Conservation (phyloP, 37 sponge, comb jelly and placozoan genomes). For the Chondrilla cf. caribensis region DNA sequence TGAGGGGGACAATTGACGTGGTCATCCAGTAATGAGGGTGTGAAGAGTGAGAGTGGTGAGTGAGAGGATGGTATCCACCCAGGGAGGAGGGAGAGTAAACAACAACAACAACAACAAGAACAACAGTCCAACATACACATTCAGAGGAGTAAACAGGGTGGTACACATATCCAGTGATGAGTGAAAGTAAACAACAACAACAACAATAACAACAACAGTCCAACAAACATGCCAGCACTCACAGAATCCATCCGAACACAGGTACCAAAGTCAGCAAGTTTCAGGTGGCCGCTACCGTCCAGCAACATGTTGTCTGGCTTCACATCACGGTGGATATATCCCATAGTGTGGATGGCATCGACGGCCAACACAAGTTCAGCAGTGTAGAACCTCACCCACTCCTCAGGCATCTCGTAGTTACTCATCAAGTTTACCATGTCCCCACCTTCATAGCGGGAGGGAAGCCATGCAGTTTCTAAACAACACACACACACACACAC, state of each 20-base stretch:
- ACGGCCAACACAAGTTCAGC: conserved; percentile 93
- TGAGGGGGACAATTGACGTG: background rate
- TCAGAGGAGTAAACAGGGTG: no score
- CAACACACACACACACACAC: conserved; percentile 12
- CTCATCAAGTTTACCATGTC: conserved; percentile 92
- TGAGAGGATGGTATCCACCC: no score
- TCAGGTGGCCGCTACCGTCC: conserved; percentile 87
- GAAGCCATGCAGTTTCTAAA: background rate
- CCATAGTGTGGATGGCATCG: conserved; percentile 88
- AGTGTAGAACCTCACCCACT: conserved; percentile 92
- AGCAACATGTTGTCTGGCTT: conserved; percentile 99
- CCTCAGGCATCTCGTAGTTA: conserved; percentile 93
- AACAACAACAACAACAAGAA: no score
- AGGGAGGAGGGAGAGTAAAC: background rate
- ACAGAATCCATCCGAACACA: conserved; percentile 84
- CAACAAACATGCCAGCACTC: background rate
- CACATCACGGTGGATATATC: conserved; percentile 96
- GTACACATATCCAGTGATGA: no score
- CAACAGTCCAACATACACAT: no score
- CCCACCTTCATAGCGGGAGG: conserved; percentile 60
- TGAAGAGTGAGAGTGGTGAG: background rate
- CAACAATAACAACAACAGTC: background rate
- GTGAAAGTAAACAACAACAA: background rate
- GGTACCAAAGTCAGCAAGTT: conserved; percentile 98
- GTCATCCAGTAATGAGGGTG: background rate